Evolutionary conservation across 2,797 vertebrate genomes (phyloP).

Genomic region (Phalanger gymnotis): DNA sequence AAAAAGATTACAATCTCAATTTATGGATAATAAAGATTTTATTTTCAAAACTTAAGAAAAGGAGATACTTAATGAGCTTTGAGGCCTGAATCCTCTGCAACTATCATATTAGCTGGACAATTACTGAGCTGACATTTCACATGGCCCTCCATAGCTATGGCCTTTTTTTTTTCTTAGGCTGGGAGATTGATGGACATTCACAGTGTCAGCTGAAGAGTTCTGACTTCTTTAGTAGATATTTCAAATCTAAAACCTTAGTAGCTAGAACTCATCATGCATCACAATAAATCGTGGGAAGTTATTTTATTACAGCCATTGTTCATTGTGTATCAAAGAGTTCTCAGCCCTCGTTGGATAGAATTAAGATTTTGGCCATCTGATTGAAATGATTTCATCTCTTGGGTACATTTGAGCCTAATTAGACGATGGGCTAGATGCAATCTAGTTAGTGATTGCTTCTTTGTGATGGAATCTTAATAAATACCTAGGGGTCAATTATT

Average conservation of each 20-base stretch:
- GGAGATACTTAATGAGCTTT: background rate
- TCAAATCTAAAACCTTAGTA: background rate
- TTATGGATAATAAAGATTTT: conserved; percentile 37
- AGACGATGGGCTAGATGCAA: background rate
- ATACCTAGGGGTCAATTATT: conserved; percentile 2
- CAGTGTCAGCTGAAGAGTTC: background rate
- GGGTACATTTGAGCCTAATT: background rate
- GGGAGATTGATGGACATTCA: conserved; percentile 1
- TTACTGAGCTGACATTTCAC: background rate
- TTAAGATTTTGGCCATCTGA: conserved; percentile 15
- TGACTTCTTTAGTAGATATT: background rate
- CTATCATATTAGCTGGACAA: background rate
- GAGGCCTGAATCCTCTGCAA: conserved; percentile 43
- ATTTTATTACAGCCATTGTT: conserved; percentile 16
- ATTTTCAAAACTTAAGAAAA: conserved; percentile 38
- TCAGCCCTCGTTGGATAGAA: background rate
- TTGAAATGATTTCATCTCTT: background rate
- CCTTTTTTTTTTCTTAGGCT: conserved; percentile 15
- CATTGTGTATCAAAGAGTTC: conserved; percentile 16
- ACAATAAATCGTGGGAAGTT: background rate
- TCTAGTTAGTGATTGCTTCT: background rate
- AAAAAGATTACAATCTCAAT: background rate
- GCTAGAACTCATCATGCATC: background rate
- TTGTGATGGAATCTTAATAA: conserved; percentile 37
- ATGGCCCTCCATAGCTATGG: background rate